Evolutionary conservation across 2,797 vertebrate species (phyloP).

Genomic region (Leuciscus waleckii): DNA sequence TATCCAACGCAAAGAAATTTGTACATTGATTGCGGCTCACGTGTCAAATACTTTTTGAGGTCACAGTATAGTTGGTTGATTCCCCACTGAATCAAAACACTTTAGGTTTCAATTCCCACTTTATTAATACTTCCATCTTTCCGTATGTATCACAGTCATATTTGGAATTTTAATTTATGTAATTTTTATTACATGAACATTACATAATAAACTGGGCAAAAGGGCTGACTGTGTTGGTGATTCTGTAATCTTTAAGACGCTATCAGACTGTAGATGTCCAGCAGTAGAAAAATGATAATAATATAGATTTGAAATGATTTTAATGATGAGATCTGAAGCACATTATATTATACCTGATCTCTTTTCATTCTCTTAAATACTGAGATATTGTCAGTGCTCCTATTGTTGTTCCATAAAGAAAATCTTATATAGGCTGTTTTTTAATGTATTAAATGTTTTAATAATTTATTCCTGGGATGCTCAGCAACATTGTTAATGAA

Average conservation of each 20-base stretch:
- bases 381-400: neutral
- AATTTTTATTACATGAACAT: slow-evolving; percentile 27
- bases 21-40: neutral
- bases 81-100: neutral
- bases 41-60: neutral
- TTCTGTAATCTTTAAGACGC: slow-evolving; percentile 30
- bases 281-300: neutral
- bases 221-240: slow-evolving; percentile 56
- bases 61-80: neutral
- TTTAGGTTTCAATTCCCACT: neutral
- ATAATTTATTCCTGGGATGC: neutral
- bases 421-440: neutral
- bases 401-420: neutral
- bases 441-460: too few species aligned
- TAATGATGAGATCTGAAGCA: neutral
- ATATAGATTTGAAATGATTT: neutral
- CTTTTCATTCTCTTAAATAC: neutral
- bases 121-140: neutral
- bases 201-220: slow-evolving; percentile 52
- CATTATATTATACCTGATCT: neutral
- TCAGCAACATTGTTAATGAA: too few species aligned
- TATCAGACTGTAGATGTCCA: neutral
- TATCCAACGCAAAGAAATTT: neutral
- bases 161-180: slow-evolving; percentile 32
- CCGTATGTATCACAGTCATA: slow-evolving; percentile 29